Percentiles rank a stretch among this genome's conserved stretches.
These are phyloP conservation scores for Archocentrus centrarchus DNA, from an alignment of 2,113 vertebrate species.

Conservation along the genomic window DNA sequence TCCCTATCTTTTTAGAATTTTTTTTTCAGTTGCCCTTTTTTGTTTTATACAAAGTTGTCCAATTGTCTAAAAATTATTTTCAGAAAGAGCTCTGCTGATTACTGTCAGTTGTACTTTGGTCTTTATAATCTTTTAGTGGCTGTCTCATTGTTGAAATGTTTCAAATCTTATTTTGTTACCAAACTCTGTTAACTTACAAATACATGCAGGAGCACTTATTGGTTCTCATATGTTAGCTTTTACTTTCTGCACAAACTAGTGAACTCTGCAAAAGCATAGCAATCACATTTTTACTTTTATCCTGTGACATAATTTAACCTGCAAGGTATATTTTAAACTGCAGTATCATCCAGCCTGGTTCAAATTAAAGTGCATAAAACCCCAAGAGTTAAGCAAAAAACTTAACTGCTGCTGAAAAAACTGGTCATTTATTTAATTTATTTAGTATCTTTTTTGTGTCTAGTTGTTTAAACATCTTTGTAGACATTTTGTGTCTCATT, in stretches of 20 bases:
- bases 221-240: background rate
- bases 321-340: background rate
- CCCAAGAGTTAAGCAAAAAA: background rate
- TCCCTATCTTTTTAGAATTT: background rate
- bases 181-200: background rate
- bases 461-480: background rate
- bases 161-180: background rate
- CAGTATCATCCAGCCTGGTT: background rate
- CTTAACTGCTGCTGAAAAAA: background rate
- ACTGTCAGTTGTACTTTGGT: background rate
- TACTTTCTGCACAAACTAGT: fast-evolving
- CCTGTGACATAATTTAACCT: background rate
- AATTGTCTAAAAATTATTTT: fast-evolving
- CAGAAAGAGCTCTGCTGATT: background rate
- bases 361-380: background rate
- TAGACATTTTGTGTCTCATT: background rate
- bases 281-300: background rate
- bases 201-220: fast-evolving
- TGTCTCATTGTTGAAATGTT: fast-evolving
- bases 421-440: background rate
- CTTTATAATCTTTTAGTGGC: too few species aligned
- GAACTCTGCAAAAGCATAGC: background rate
- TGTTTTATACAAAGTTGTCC: background rate
- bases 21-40: background rate
- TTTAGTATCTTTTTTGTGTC: background rate